Conservation (phyloP, 2,888 invertebrate genomes). For the Halictus quadricinctus region DNA sequence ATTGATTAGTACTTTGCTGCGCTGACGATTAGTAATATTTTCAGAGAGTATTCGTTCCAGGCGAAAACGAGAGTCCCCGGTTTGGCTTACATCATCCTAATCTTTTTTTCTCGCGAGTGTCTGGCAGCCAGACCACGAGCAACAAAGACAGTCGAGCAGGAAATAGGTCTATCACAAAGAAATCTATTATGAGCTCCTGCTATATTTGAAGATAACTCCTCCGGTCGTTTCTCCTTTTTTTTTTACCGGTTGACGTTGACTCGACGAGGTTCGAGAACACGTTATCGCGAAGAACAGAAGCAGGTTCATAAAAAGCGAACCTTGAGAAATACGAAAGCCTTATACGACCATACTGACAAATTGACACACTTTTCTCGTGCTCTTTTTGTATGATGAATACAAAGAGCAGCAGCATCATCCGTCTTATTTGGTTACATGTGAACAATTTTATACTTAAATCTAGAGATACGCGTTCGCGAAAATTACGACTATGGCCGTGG, state of each 20-base stretch:
- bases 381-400: not conserved
- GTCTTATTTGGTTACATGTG: not conserved
- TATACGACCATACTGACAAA: not conserved
- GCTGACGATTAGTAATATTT: not conserved
- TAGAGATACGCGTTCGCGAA: not conserved
- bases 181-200: conserved; percentile 25
- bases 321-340: not conserved
- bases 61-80: conserved; percentile 1
- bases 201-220: not conserved
- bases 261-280: not conserved
- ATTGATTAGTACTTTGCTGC: not conserved
- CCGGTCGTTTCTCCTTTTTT: not conserved
- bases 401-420: too few relatives aligned
- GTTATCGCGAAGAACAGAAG: not conserved
- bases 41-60: not conserved
- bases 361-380: not conserved
- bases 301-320: not conserved
- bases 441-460: not conserved
- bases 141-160: conserved; percentile 30
- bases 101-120: conserved; percentile 32
- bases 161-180: conserved; percentile 19
- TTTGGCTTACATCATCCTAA: conserved; percentile 47
- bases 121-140: conserved; percentile 37
- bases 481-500: too few relatives aligned
- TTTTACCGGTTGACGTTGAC: not conserved